These are phyloP conservation scores for Nemotelus nigrinus DNA, from an alignment of 2,888 invertebrate species.

Conservation along the genomic window DNA sequence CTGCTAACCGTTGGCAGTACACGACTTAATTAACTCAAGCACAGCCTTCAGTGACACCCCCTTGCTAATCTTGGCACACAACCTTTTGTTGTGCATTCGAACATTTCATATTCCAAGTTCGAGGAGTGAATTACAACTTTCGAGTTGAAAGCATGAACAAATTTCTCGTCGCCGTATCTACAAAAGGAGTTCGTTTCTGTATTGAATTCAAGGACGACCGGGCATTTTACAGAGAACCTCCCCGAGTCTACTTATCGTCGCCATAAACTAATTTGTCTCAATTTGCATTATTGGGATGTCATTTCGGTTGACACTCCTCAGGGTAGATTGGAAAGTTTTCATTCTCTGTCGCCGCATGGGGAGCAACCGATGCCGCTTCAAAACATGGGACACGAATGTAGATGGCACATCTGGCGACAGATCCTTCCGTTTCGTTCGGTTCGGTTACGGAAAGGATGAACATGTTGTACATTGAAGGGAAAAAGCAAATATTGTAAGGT, in stretches of 20 bases:
- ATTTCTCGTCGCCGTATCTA: background rate
- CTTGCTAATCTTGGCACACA: constrained; percentile 9
- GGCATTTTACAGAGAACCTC: background rate
- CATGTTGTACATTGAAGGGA: constrained; percentile 10
- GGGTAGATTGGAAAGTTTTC: constrained; percentile 41
- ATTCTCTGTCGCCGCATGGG: constrained; percentile 21
- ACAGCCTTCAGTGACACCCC: constrained; percentile 28
- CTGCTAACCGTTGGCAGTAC: constrained; percentile 32
- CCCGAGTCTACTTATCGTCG: constrained; percentile 41
- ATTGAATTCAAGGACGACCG: background rate
- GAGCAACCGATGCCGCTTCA: background rate
- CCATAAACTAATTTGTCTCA: constrained; percentile 45
- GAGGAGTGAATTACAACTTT: constrained; percentile 17
- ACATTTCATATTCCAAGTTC: constrained; percentile 35
- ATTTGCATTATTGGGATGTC: constrained; percentile 45
- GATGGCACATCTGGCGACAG: constrained; percentile 38
- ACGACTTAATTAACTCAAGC: constrained; percentile 42
- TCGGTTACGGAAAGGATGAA: constrained; percentile 26
- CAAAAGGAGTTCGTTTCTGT: background rate
- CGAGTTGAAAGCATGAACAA: constrained; percentile 11
- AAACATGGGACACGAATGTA: constrained; percentile 8
- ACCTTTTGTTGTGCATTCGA: constrained; percentile 32
- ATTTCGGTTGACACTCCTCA: constrained; percentile 38
- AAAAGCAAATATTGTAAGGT: constrained; percentile 29
- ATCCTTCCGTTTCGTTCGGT: constrained; percentile 25